Evolutionary conservation across 2,888 invertebrate species (phyloP).

Genomic region (Polia nebulosa): DNA sequence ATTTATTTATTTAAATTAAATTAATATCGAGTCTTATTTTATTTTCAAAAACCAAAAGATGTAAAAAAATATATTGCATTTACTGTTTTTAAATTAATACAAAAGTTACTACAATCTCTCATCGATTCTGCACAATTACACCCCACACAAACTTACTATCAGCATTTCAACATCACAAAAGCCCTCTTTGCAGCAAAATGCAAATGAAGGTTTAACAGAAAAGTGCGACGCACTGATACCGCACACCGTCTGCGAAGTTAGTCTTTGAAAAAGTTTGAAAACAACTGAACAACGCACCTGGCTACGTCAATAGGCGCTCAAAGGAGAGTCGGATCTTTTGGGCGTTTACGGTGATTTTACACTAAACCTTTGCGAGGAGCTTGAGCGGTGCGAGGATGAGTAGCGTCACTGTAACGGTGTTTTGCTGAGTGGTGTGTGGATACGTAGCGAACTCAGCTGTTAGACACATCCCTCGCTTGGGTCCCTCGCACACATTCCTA

Average conservation of each 20-base stretch:
- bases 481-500: too few species aligned
- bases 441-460: background rate
- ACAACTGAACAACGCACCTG: constrained; percentile 77
- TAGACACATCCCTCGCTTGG: too few species aligned
- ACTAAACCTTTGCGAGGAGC: background rate
- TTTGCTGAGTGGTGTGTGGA: background rate
- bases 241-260: constrained; percentile 83
- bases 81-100: background rate
- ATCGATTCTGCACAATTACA: constrained; percentile 3
- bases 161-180: constrained; percentile 25
- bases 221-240: constrained; percentile 62
- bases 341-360: constrained; percentile 22
- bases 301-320: constrained; percentile 78
- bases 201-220: constrained; percentile 60
- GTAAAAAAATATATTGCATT: background rate
- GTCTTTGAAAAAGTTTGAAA: constrained; percentile 82
- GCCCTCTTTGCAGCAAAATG: constrained; percentile 36
- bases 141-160: background rate
- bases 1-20: too few species aligned
- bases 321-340: constrained; percentile 74
- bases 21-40: too few species aligned
- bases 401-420: background rate
- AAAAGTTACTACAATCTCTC: background rate
- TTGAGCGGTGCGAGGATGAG: background rate
- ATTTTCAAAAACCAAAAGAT: too few species aligned